Conservation (phyloP, 2,113 vertebrate species). For the Anoura caudifer region DNA sequence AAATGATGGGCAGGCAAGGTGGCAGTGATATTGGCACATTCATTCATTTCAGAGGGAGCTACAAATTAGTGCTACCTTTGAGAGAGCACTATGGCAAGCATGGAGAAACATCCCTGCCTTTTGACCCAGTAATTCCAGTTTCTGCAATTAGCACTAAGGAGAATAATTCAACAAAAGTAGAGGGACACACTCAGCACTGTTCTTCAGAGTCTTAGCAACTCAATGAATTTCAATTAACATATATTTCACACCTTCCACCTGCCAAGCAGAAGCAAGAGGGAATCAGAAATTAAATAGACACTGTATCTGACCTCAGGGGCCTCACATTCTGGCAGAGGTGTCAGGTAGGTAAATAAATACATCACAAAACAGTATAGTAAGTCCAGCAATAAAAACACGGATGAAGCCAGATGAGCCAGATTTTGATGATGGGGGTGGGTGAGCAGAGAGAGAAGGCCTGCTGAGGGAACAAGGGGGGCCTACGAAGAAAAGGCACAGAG, state of each 20-base stretch:
- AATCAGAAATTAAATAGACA: constrained; percentile 55
- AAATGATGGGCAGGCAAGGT: background rate
- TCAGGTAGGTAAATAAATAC: background rate
- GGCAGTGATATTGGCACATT: background rate
- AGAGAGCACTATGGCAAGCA: background rate
- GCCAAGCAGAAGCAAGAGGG: constrained; percentile 36
- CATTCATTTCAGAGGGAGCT: background rate
- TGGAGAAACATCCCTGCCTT: background rate
- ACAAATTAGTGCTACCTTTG: background rate
- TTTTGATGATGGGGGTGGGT: background rate
- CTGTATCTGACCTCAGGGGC: constrained; percentile 14
- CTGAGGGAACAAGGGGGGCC: background rate
- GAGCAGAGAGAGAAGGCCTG: background rate
- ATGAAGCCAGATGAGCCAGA: background rate
- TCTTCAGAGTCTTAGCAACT: constrained; percentile 25
- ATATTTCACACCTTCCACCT: constrained; percentile 24
- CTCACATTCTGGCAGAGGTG: background rate
- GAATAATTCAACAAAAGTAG: constrained; percentile 13
- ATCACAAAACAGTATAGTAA: background rate
- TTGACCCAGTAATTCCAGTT: constrained; percentile 24
- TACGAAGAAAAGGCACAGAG: background rate
- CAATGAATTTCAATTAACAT: constrained; percentile 42
- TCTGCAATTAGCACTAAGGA: constrained; percentile 4
- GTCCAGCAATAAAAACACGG: background rate
- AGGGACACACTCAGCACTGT: background rate